Conservation (phyloP, 2,113 vertebrate species). For the Nycticryphes semicollaris region DNA sequence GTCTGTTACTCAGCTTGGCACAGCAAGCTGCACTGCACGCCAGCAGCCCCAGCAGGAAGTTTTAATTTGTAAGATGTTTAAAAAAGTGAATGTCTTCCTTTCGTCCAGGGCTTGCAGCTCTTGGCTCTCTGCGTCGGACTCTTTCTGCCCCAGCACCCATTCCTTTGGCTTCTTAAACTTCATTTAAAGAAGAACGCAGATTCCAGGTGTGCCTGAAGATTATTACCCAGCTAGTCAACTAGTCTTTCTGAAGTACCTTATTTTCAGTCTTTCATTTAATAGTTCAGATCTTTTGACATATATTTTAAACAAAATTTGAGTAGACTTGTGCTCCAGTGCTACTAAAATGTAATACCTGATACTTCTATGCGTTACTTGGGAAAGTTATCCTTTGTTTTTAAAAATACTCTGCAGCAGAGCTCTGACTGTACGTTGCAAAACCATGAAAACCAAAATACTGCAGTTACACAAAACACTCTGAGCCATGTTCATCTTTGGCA, state of each 20-base stretch:
- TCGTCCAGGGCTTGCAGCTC: conserved; percentile 92
- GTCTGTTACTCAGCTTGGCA: neutral
- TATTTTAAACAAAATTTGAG: neutral
- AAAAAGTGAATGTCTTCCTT: conserved; percentile 43
- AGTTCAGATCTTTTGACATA: neutral
- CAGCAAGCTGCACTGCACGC: neutral
- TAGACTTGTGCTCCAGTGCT: neutral
- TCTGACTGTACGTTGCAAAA: neutral
- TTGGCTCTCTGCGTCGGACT: conserved; percentile 92
- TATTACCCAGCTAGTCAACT: neutral
- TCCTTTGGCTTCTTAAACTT: conserved; percentile 92
- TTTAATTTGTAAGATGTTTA: conserved; percentile 4
- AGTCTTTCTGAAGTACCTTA: neutral
- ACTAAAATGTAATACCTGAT: neutral
- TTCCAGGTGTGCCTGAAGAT: conserved; percentile 80
- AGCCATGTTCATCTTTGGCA: neutral
- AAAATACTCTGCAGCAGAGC: neutral
- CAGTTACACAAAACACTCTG: neutral
- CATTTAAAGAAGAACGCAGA: conserved; percentile 92
- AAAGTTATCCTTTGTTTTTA: neutral
- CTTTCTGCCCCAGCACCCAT: conserved; percentile 93
- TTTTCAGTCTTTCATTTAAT: neutral
- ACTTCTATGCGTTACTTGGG: neutral
- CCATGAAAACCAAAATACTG: neutral
- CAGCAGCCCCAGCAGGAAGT: neutral